Percentiles rank a stretch among this genome's conserved stretches.
Conservation (phyloP, 2,113 vertebrate genomes). For the Pollimyrus isidori region DNA sequence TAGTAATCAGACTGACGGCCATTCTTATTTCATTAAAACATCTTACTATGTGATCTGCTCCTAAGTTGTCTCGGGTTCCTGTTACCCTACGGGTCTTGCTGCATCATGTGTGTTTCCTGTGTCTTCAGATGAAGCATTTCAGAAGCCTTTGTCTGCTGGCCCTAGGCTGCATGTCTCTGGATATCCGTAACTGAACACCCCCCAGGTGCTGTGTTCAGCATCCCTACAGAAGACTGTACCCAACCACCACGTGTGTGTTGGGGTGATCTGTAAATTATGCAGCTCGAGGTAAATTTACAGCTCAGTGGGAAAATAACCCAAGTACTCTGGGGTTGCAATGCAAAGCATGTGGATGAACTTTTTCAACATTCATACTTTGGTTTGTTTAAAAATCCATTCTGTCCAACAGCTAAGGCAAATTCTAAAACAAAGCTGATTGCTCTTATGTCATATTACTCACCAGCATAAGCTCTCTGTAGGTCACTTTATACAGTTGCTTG, state of each 20-base stretch:
- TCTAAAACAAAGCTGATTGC: too few relatives aligned
- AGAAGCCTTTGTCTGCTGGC: neutral
- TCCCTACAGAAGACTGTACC: neutral
- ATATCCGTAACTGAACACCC: neutral
- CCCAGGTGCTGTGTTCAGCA: neutral
- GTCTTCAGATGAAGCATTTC: neutral
- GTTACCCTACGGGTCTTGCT: neutral
- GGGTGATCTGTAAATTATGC: neutral
- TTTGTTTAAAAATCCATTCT: neutral
- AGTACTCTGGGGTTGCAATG: neutral
- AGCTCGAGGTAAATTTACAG: neutral
- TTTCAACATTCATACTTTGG: neutral
- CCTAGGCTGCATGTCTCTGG: neutral
- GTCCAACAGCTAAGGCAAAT: neutral
- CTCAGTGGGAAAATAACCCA: neutral
- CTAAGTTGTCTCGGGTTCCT: neutral
- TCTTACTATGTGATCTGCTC: neutral
- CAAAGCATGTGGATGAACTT: neutral
- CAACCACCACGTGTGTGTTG: neutral
- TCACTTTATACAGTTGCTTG: neutral
- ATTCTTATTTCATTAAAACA: neutral
- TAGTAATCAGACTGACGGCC: neutral
- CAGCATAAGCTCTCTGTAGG: too few relatives aligned
- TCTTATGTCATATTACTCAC: too few relatives aligned
- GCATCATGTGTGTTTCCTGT: neutral